Evolutionary conservation across 92 coral and sea anemone genomes (phyloP).

Genomic region (Siderastrea siderea): DNA sequence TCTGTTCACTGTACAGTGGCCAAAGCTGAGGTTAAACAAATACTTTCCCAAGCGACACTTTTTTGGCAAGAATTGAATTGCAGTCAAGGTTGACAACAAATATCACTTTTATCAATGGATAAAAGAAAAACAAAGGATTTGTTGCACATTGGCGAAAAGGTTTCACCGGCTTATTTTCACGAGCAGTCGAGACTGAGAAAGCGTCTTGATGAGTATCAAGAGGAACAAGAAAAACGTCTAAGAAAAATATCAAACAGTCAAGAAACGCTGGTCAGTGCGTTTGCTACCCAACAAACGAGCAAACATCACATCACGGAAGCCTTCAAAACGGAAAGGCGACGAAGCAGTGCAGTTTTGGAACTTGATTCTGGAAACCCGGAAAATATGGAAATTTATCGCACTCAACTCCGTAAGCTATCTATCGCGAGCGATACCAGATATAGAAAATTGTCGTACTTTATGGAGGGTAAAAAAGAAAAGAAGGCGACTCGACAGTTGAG

Average conservation of each 20-base stretch:
- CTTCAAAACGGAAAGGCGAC: neutral
- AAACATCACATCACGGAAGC: neutral
- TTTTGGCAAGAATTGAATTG: neutral
- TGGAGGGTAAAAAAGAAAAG: neutral
- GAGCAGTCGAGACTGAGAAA: slow-evolving; percentile 22
- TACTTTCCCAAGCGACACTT: neutral
- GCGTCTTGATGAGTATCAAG: slow-evolving; percentile 17
- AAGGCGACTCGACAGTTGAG: neutral
- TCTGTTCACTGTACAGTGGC: neutral
- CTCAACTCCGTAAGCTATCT: slow-evolving; percentile 1
- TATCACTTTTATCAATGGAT: slow-evolving; percentile 1
- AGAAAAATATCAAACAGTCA: slow-evolving; percentile 29
- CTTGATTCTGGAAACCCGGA: neutral
- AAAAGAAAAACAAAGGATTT: slow-evolving; percentile 6
- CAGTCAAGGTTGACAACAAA: slow-evolving; percentile 2
- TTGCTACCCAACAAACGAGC: neutral
- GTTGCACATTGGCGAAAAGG: neutral
- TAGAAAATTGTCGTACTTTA: neutral
- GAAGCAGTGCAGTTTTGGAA: neutral
- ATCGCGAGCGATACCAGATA: neutral
- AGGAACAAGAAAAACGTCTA: slow-evolving; percentile 25
- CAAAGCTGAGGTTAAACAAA: neutral
- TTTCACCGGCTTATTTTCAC: slow-evolving; percentile 20
- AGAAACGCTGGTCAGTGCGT: slow-evolving; percentile 3
- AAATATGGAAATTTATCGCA: slow-evolving; percentile 1